These are phyloP conservation scores for Mactromeris polynyma DNA, from an alignment of 2,888 invertebrate genomes.

Conservation along the genomic window DNA sequence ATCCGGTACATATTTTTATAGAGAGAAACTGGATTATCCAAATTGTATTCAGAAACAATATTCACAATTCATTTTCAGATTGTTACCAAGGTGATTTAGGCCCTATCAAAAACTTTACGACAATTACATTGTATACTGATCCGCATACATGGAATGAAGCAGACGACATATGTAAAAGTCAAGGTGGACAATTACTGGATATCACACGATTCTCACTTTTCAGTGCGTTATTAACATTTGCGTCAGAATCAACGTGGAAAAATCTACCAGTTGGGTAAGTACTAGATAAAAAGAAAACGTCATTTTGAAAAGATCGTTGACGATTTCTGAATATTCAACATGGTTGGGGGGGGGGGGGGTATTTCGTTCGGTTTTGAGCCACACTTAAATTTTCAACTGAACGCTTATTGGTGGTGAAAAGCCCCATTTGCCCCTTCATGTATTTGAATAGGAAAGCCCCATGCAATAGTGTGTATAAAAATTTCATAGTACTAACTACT, in stretches of 20 bases:
- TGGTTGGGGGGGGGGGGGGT: no score
- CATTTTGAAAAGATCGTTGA: no score
- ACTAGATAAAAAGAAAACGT: not conserved
- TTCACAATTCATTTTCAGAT: no score
- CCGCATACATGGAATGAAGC: slow-evolving; percentile 55
- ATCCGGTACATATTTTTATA: no score
- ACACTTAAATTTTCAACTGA: no score
- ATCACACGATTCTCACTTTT: slow-evolving; percentile 52
- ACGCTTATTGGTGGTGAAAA: no score
- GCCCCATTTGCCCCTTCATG: no score
- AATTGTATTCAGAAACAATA: no score
- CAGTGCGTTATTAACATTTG: slow-evolving; percentile 19
- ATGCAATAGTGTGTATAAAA: not conserved
- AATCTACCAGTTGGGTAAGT: slow-evolving; percentile 40
- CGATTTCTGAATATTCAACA: no score
- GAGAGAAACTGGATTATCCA: no score
- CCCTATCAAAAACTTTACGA: slow-evolving; percentile 40
- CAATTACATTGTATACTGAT: slow-evolving; percentile 43
- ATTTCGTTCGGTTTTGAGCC: no score
- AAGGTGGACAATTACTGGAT: slow-evolving; percentile 49
- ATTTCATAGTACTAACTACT: not conserved
- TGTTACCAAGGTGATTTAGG: slow-evolving; percentile 6
- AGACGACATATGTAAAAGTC: slow-evolving; percentile 25
- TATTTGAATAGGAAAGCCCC: no score
- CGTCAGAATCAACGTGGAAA: slow-evolving; percentile 26